Conservation (phyloP, 2,888 invertebrate genomes). For the Apomyelois bistriatella region DNA sequence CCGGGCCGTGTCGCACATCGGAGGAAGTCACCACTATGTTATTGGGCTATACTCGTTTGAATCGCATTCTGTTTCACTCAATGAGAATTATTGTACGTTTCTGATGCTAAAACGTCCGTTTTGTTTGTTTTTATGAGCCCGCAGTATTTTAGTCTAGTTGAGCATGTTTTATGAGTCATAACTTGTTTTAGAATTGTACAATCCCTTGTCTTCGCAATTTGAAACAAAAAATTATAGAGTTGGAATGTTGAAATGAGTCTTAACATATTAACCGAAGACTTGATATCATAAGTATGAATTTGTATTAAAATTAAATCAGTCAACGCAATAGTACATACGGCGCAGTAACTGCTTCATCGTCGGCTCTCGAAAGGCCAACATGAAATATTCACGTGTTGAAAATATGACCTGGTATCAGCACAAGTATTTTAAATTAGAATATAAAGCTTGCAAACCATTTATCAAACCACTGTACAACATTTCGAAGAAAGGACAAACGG, state of each 20-base stretch:
- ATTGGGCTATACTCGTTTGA: constrained; percentile 59
- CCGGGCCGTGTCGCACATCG: constrained; percentile 55
- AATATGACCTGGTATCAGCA: constrained; percentile 10
- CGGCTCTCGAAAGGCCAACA: constrained; percentile 37
- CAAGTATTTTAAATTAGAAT: background rate
- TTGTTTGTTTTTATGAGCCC: constrained; percentile 51
- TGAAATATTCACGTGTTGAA: constrained; percentile 25
- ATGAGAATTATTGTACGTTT: constrained; percentile 54
- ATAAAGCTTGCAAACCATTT: constrained; percentile 5
- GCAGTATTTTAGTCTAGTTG: constrained; percentile 35
- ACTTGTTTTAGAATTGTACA: constrained; percentile 23
- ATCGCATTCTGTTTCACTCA: constrained; percentile 59
- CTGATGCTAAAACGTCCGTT: constrained; percentile 45
- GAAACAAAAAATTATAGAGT: background rate
- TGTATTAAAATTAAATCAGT: constrained; percentile 10
- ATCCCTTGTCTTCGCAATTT: constrained; percentile 11
- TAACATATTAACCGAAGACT: background rate
- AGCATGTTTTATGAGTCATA: constrained; percentile 30
- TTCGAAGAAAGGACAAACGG: constrained; percentile 5
- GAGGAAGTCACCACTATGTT: constrained; percentile 61
- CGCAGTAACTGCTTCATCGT: constrained; percentile 59
- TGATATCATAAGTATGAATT: background rate
- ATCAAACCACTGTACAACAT: background rate
- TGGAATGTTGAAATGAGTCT: background rate
- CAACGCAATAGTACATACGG: constrained; percentile 35